A percentile compares a stretch with the other conserved stretches of the same genome.
Conservation (phyloP, 2,797 vertebrate genomes). For the Mallotus villosus region DNA sequence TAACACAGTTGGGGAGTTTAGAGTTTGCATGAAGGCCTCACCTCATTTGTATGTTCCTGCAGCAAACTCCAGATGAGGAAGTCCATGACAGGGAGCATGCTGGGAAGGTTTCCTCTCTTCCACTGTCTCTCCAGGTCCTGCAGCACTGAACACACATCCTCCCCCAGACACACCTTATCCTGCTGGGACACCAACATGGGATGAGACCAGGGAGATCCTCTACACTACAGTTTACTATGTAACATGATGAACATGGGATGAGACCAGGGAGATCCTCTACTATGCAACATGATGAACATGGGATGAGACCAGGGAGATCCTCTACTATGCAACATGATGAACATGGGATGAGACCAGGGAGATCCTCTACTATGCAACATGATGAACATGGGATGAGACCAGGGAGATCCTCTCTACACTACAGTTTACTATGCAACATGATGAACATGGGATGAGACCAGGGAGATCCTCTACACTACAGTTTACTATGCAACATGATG, state of each 20-base stretch:
- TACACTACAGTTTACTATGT: neutral
- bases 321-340: neutral
- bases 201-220: neutral
- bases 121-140: conserved; percentile 32
- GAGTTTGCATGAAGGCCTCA: conserved; percentile 4
- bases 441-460: neutral
- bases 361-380: neutral
- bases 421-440: neutral
- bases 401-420: neutral
- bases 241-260: neutral
- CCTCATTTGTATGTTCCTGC: conserved; percentile 18
- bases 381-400: neutral
- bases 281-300: neutral
- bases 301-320: neutral
- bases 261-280: neutral
- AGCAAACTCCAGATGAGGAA: conserved; percentile 36
- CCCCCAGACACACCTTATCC: conserved; percentile 10
- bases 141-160: conserved; percentile 14
- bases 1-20: no score
- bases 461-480: neutral
- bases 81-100: conserved; percentile 41
- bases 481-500: neutral
- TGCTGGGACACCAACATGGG: conserved; percentile 1
- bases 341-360: neutral
- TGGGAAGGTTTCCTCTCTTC: conserved; percentile 34